Evolutionary conservation across 1,140 invertebrate genomes (phyloP), one percentile per base, ranked within the genome.

Genomic region (Aplysia californica): DNA sequence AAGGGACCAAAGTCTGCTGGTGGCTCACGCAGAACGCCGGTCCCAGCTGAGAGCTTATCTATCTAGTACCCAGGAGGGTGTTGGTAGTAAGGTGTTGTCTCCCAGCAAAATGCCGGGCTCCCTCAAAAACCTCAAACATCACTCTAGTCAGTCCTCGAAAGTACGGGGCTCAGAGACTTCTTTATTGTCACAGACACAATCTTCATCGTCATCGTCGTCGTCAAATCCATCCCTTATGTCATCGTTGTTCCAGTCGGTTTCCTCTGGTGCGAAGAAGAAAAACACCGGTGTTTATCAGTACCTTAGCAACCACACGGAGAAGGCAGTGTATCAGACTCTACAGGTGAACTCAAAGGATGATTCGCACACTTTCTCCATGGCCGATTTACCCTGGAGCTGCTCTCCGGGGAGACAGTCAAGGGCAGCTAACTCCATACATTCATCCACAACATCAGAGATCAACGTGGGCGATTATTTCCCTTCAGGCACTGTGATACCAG

Each of bases 391-490:
- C n/a, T n/a, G n/a, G n/a, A n/a, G n/a, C n/a, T n/a, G n/a, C n/a
- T n/a, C n/a, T n/a, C n/a, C n/a, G n/a, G n/a, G n/a, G n/a, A n/a
- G n/a, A n/a, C n/a, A 5, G 1, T 26, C 2, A 41, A 44, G 31
- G 31, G 50, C 10, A 1, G 10, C 10, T 15, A 15, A 50, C n/a
- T n/a, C 44, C 44, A 50, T 50, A n/a, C n/a, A n/a, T 50, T 50
- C 10, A 50, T 50, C 44, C 44, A 50, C n/a, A n/a, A n/a, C 44
- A 35, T 75, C 72, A 1, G 72, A 65, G 39, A 20, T 66, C 10
- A 39, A 39, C 31, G 21, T 75, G 0, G 72, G 72, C 6, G 61
- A 75, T 33, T 75, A 75, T 38, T 66, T 75, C 31, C 72, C 72
- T 6, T 29, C 21, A 50, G 72, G 72, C 3, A 65, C 72, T 1